Evolutionary conservation across 2,797 vertebrate species (phyloP).

Genomic region (Phrynocephalus forsythii): DNA sequence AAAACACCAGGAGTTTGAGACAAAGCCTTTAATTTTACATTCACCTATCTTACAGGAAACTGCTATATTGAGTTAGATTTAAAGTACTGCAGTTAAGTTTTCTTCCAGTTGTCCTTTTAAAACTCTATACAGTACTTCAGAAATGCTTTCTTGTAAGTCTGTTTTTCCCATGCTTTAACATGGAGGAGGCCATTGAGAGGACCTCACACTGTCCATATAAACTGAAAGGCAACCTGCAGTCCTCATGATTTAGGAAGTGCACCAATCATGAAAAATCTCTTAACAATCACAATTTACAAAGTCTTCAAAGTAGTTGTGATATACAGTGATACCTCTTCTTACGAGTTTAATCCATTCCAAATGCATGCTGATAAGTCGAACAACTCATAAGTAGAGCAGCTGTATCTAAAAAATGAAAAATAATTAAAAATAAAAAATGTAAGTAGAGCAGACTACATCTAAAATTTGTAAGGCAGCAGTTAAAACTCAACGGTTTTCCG

Average conservation of each 20-base stretch:
- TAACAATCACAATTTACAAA: neutral
- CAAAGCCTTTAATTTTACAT: neutral
- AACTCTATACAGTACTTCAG: neutral
- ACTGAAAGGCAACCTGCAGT: neutral
- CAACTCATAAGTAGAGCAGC: too few species aligned
- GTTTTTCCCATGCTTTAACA: too few species aligned
- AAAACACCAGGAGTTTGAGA: neutral
- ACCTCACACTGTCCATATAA: too few species aligned
- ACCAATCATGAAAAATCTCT: neutral
- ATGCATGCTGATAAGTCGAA: too few species aligned
- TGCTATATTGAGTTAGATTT: fast-evolving
- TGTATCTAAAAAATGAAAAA: too few species aligned
- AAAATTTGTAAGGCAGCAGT: too few species aligned
- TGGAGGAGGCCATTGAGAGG: neutral
- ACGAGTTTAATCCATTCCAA: too few species aligned
- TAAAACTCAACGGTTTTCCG: too few species aligned
- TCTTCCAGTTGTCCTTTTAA: fast-evolving
- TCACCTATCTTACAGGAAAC: neutral
- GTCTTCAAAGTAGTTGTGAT: neutral
- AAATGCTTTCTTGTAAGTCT: too few species aligned
- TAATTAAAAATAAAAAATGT: too few species aligned
- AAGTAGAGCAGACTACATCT: too few species aligned
- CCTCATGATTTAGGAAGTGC: neutral
- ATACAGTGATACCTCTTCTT: too few species aligned
- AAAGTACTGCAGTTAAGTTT: neutral